Evolutionary conservation across 2,888 invertebrate genomes (phyloP).

Genomic region (Epirrhoe alternata): DNA sequence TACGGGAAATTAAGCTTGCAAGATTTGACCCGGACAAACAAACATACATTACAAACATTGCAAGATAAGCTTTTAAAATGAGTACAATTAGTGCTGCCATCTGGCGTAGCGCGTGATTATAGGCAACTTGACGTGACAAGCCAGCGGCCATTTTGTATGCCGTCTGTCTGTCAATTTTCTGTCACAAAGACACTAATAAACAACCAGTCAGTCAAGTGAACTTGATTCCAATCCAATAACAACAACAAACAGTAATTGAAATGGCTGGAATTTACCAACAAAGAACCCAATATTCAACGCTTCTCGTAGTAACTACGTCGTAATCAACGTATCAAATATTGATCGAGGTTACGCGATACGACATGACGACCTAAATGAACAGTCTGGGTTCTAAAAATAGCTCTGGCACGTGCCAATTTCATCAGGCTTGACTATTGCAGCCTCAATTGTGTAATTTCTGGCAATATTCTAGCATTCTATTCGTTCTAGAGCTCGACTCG

Average conservation of each 20-base stretch:
- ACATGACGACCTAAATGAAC: constrained; percentile 54
- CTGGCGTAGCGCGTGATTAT: constrained; percentile 70
- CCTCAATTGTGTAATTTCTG: constrained; percentile 43
- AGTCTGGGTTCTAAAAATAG: constrained; percentile 78
- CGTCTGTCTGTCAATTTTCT: constrained; percentile 80
- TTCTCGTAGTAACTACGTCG: too few relatives aligned
- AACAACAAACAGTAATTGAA: constrained; percentile 60
- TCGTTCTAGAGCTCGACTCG: neutral
- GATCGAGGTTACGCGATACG: constrained; percentile 55
- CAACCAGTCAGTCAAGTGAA: constrained; percentile 62
- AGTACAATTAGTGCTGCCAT: constrained; percentile 61
- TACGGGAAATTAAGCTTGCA: too few relatives aligned
- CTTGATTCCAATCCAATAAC: constrained; percentile 70
- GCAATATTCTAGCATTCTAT: constrained; percentile 13
- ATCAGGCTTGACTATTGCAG: constrained; percentile 32
- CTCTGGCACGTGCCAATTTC: constrained; percentile 71
- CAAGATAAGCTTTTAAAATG: neutral
- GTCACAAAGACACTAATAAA: constrained; percentile 69
- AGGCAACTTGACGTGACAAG: constrained; percentile 43
- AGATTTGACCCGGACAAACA: too few relatives aligned
- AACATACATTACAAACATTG: neutral
- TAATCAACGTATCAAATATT: constrained; percentile 47
- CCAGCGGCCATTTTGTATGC: constrained; percentile 70
- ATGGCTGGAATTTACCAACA: neutral
- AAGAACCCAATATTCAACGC: neutral